Percentiles rank a stretch among this genome's conserved stretches.
Evolutionary conservation across 2,113 vertebrate species (phyloP).

Genomic region (Etheostoma spectabile): DNA sequence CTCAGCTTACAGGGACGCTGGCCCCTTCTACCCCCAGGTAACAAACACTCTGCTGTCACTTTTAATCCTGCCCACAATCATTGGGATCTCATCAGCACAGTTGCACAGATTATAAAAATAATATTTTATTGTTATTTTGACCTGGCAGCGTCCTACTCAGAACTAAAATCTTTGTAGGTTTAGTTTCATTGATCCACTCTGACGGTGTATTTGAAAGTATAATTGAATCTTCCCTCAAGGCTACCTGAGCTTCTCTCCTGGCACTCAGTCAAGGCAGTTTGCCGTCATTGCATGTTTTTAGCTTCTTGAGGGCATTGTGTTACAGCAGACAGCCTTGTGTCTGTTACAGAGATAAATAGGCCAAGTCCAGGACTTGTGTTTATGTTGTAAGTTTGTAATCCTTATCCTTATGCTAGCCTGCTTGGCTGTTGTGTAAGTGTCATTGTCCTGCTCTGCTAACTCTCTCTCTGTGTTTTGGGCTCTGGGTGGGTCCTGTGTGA

Average conservation of each 20-base stretch:
- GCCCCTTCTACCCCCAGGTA: constrained; percentile 61
- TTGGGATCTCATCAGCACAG: neutral
- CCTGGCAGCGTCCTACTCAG: neutral
- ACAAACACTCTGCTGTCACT: neutral
- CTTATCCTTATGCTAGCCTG: constrained; percentile 28
- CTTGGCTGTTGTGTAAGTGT: constrained; percentile 28
- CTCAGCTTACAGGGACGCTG: constrained; percentile 55
- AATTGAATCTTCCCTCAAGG: constrained; percentile 49
- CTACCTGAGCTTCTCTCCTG: constrained; percentile 65
- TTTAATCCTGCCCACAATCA: neutral
- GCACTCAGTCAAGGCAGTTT: constrained; percentile 42
- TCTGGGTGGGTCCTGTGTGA: constrained; percentile 25
- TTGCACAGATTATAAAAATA: neutral
- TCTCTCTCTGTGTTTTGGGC: neutral
- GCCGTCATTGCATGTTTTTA: constrained; percentile 65
- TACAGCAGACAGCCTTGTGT: constrained; percentile 59
- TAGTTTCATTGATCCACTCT: constrained; percentile 14
- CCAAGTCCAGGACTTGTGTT: constrained; percentile 42
- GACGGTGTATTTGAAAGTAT: constrained; percentile 6
- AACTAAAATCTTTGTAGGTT: neutral
- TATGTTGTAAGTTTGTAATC: constrained; percentile 57
- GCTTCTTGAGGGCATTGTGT: constrained; percentile 54
- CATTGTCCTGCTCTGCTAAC: constrained; percentile 36
- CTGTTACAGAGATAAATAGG: constrained; percentile 64
- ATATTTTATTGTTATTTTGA: constrained; percentile 10